Base-by-base conservation (phyloP, 2,888 invertebrate genomes). In the Theodoxus fluviatilis region DNA sequence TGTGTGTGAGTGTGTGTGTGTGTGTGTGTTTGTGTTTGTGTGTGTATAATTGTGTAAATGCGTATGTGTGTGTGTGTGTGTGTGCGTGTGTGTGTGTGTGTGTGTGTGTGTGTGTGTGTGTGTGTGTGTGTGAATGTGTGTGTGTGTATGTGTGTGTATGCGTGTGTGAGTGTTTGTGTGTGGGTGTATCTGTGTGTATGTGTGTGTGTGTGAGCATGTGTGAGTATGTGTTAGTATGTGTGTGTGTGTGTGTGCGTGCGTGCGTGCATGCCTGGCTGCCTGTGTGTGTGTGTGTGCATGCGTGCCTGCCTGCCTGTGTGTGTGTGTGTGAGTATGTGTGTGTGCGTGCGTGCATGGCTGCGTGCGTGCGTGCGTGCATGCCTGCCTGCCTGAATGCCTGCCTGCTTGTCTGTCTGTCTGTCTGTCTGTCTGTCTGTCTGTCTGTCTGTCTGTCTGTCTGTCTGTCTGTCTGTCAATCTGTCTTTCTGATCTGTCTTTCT, bases 261-360 rank as follows among this genome's bases (percentile, higher is more conserved):
- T 52, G 25, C 9, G 25, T 52, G 25, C 25, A 18, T 52, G 25
- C 25, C 18, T 57, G 15, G 25, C 6, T 57, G 15, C 31, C 4
- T 57, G 28, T 57, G 15, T 57, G 15, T 57, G 15, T 52, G 15
- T 57, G 28, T 57, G 57, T 57, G 57, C 31, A 33, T 57, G 57
- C 31, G 57, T 57, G 57, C 31, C 28, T 57, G 28, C 31, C 28
- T 57, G 57, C 31, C 28, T 57, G 57, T 57, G 57, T 57, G 57
- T 57, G 57, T 57, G 57, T 57, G 57, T 57, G 57, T 57, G 57
- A 31, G 57, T 57, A 15, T 57, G 57, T 57, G 57, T 57, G 57
- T 57, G 3, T 28, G 28, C 31, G 3, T 57, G 28, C 31, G 4
- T 25, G 25, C 28, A 4, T 18, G 57, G 25, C n/a, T 25, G 49